Conservation (phyloP, 2,113 vertebrate genomes). For the Nannobrachium achirus region DNA sequence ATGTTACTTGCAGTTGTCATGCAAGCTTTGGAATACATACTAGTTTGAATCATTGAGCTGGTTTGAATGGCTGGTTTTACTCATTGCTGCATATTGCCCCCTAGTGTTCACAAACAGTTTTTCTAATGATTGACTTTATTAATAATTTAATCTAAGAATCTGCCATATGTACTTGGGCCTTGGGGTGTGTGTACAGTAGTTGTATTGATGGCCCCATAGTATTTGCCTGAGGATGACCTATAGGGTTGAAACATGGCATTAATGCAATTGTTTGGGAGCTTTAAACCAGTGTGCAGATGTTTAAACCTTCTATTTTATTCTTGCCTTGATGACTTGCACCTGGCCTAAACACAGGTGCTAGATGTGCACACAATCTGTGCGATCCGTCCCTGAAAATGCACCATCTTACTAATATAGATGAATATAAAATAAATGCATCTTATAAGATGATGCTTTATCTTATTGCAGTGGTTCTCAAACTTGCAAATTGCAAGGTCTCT, state of each 20-base stretch:
- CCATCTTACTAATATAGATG: no score
- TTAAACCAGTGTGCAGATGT: no score
- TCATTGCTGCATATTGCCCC: slow-evolving; percentile 60
- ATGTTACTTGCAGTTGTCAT: slow-evolving; percentile 10
- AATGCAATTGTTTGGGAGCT: neutral
- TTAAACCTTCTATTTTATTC: no score
- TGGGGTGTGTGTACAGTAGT: slow-evolving; percentile 21
- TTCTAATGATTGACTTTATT: slow-evolving; percentile 51
- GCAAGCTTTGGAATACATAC: neutral
- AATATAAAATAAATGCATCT: no score
- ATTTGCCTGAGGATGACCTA: neutral
- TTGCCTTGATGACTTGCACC: no score
- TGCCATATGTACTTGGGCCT: slow-evolving; percentile 57
- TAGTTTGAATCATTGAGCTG: slow-evolving; percentile 5
- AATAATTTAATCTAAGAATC: slow-evolving; percentile 73
- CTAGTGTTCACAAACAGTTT: slow-evolving; percentile 39
- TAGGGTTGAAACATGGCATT: neutral
- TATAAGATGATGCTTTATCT: no score
- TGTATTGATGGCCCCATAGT: slow-evolving; percentile 54
- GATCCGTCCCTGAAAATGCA: no score
- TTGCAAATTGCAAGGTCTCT: no score
- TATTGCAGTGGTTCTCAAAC: no score
- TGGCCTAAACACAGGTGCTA: no score
- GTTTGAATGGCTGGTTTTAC: slow-evolving; percentile 37
- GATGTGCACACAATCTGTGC: no score